Percentiles rank a stretch among this genome's conserved stretches.
These are phyloP conservation scores for Caenorhabditis afra DNA, from an alignment of 2,888 invertebrate genomes.

Conservation along the genomic window DNA sequence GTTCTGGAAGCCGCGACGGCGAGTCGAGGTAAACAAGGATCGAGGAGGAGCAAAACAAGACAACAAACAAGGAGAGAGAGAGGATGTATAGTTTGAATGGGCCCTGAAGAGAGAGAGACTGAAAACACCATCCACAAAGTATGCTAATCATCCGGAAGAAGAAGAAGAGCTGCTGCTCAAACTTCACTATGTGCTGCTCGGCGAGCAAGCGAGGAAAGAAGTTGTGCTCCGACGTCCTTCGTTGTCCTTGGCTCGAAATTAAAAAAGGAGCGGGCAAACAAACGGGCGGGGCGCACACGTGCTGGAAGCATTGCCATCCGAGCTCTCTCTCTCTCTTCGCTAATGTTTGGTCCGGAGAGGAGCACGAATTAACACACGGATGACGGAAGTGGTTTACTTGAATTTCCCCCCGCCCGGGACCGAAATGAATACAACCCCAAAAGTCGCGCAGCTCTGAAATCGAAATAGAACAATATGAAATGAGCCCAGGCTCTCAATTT, in stretches of 20 bases:
- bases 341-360: slow-evolving; percentile 40
- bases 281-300: slow-evolving; percentile 40
- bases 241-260: slow-evolving; percentile 36
- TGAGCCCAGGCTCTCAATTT: too few relatives aligned
- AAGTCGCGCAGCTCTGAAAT: too few relatives aligned
- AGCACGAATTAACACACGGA: slow-evolving; percentile 9
- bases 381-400: slow-evolving; percentile 35
- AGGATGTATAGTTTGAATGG: slow-evolving; percentile 56
- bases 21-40: slow-evolving; percentile 42
- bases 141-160: slow-evolving; percentile 40
- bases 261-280: slow-evolving; percentile 56
- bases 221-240: neutral
- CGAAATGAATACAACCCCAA: too few relatives aligned
- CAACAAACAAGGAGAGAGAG: slow-evolving; percentile 21
- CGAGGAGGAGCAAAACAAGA: slow-evolving; percentile 17
- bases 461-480: too few relatives aligned
- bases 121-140: slow-evolving; percentile 26
- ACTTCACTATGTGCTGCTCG: neutral
- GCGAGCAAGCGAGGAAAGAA: too few relatives aligned
- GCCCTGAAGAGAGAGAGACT: slow-evolving; percentile 45
- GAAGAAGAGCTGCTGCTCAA: slow-evolving; percentile 3
- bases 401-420: too few relatives aligned
- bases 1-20: slow-evolving; percentile 13
- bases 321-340: slow-evolving; percentile 17
- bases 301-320: slow-evolving; percentile 40